These are phyloP conservation scores for Crenuchus spilurus DNA, from an alignment of 2,797 vertebrate species.

Conservation along the genomic window DNA sequence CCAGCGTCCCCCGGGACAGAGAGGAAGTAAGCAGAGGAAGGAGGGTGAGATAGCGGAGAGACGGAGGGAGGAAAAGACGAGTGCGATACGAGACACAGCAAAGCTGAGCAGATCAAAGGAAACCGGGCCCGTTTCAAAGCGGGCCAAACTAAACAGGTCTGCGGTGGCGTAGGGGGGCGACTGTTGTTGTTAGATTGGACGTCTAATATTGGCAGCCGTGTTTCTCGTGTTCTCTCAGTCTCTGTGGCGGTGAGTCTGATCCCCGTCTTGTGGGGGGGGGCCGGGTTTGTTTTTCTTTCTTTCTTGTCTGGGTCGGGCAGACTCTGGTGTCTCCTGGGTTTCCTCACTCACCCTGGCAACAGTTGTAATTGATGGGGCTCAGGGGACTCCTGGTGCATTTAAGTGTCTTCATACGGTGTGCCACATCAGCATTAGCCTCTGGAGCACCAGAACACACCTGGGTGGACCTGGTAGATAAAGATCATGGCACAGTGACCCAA, in stretches of 20 bases:
- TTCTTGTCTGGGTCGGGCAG: constrained; percentile 54
- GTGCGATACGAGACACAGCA: constrained; percentile 64
- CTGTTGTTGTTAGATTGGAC: constrained; percentile 66
- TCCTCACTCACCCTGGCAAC: constrained; percentile 57
- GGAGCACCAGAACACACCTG: constrained; percentile 3
- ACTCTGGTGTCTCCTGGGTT: constrained; percentile 49
- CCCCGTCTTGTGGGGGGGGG: constrained; percentile 4
- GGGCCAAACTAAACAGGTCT: constrained; percentile 70
- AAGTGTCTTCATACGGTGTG: constrained; percentile 24
- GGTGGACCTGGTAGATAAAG: background rate
- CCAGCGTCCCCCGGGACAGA: constrained; percentile 62
- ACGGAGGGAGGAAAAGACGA: constrained; percentile 42
- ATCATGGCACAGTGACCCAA: background rate
- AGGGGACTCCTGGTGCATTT: constrained; percentile 40
- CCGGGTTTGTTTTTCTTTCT: constrained; percentile 50
- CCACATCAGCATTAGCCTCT: constrained; percentile 1
- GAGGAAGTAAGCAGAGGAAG: constrained; percentile 76
- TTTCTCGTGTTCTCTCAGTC: constrained; percentile 39
- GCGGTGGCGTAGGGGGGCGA: constrained; percentile 50
- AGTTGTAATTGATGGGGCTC: constrained; percentile 50
- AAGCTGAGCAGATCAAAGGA: constrained; percentile 69
- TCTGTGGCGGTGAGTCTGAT: constrained; percentile 4
- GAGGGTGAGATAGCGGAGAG: constrained; percentile 63
- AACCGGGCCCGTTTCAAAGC: constrained; percentile 46
- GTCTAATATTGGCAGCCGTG: constrained; percentile 64